Percentiles rank a stretch among this genome's conserved stretches.
phyloP scores from a whole-genome alignment of 2,113 vertebrate species.

The Salvelinus sp. region DNA sequence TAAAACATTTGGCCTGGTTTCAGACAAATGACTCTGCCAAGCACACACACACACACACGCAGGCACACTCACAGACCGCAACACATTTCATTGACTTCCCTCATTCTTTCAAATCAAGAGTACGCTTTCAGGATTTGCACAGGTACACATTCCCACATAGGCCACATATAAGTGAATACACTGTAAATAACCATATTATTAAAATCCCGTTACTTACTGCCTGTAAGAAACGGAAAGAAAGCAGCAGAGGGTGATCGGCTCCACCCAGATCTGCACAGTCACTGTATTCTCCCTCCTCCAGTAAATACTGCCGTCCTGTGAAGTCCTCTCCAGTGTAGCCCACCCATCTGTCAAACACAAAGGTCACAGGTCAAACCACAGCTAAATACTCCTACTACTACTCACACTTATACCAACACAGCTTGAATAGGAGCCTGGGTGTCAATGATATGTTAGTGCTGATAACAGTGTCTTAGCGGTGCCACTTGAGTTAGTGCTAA shows the following conservation, averaged over 20 bases:
- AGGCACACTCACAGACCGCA: background rate
- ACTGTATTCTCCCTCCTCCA: slow-evolving; percentile 84
- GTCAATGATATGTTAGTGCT: background rate
- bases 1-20: background rate
- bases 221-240: slow-evolving; percentile 82
- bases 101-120: too few species aligned
- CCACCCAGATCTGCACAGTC: slow-evolving; percentile 68
- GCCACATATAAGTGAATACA: background rate
- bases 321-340: slow-evolving; percentile 80
- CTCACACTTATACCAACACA: background rate
- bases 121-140: background rate
- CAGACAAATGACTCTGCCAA: background rate
- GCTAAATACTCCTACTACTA: background rate
- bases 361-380: slow-evolving; percentile 17
- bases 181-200: background rate
- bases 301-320: slow-evolving; percentile 81
- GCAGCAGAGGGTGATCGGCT: slow-evolving; percentile 50
- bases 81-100: background rate
- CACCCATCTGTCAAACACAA: slow-evolving; percentile 79
- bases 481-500: background rate
- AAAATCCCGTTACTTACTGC: slow-evolving; percentile 72
- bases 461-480: background rate
- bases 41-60: slow-evolving; percentile 12
- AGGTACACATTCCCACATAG: background rate
- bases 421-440: background rate